These are phyloP conservation scores for Phocides pigmalion DNA, from an alignment of 1,140 invertebrate species.

Conservation along the genomic window DNA sequence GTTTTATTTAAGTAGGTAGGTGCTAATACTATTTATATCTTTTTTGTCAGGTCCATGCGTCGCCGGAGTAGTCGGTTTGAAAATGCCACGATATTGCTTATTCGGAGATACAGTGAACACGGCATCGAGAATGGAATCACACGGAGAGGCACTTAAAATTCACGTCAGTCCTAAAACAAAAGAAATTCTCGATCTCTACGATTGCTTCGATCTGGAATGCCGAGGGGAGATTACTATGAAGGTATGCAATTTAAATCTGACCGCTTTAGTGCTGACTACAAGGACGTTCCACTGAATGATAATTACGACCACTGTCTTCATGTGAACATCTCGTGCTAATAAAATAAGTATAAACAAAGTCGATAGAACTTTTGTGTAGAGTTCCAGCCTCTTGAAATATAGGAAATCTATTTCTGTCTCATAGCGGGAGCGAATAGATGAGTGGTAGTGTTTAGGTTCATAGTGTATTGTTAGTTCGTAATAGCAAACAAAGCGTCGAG, in stretches of 20 bases:
- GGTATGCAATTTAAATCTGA: conserved; percentile 79
- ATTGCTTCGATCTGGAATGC: conserved; percentile 93
- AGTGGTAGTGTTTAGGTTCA: no score
- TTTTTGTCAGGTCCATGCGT: conserved; percentile 90
- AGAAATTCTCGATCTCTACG: conserved; percentile 93
- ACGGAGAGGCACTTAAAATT: conserved; percentile 95
- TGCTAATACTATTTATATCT: no score
- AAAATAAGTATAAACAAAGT: no score
- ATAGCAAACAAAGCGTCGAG: no score
- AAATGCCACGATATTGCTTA: conserved; percentile 96
- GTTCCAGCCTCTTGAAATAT: no score
- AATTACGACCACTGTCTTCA: not conserved
- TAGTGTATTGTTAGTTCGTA: no score
- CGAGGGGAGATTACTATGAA: conserved; percentile 97
- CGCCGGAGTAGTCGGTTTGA: conserved; percentile 95
- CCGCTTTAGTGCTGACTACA: not conserved
- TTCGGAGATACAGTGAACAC: conserved; percentile 98
- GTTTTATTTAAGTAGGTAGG: no score
- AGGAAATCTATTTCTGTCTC: no score
- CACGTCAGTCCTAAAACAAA: conserved; percentile 98
- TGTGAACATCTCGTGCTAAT: no score
- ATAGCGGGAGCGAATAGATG: no score
- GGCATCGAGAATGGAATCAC: conserved; percentile 97
- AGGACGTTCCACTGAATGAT: not conserved
- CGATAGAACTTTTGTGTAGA: no score